Percentiles rank a stretch among this genome's conserved stretches.
Evolutionary conservation across 2,797 vertebrate species (phyloP).

Genomic region (Hozukius guyotensis): DNA sequence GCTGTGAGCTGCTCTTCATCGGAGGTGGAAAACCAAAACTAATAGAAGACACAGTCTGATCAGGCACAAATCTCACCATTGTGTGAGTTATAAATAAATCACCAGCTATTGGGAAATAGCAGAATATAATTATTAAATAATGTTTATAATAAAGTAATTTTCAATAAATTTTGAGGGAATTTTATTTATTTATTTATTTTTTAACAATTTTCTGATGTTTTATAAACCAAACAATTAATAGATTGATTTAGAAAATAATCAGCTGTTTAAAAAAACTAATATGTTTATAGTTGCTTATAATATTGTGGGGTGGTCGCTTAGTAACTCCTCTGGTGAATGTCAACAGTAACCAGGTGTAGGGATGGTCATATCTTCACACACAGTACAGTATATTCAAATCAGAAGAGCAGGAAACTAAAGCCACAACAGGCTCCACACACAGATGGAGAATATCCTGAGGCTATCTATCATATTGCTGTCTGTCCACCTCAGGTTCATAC

Average conservation of each 20-base stretch:
- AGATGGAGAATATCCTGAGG: conserved; percentile 38
- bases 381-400: conserved; percentile 32
- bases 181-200: too few species aligned
- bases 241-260: not conserved
- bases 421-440: conserved; percentile 18
- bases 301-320: not conserved
- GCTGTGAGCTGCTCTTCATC: too few species aligned
- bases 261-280: not conserved
- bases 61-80: too few species aligned
- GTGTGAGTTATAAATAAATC: too few species aligned
- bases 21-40: too few species aligned
- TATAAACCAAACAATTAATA: not conserved
- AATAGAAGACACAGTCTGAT: too few species aligned
- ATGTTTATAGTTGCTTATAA: not conserved
- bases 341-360: not conserved
- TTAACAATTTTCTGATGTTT: not conserved
- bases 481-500: conserved; percentile 56
- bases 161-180: too few species aligned
- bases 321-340: not conserved
- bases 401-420: conserved; percentile 22
- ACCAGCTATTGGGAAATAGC: too few species aligned
- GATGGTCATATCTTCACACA: not conserved
- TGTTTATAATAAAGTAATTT: too few species aligned
- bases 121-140: too few species aligned
- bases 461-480: conserved; percentile 55